Conservation (phyloP, 2,888 invertebrate genomes). For the Epistrophella euchroma region DNA sequence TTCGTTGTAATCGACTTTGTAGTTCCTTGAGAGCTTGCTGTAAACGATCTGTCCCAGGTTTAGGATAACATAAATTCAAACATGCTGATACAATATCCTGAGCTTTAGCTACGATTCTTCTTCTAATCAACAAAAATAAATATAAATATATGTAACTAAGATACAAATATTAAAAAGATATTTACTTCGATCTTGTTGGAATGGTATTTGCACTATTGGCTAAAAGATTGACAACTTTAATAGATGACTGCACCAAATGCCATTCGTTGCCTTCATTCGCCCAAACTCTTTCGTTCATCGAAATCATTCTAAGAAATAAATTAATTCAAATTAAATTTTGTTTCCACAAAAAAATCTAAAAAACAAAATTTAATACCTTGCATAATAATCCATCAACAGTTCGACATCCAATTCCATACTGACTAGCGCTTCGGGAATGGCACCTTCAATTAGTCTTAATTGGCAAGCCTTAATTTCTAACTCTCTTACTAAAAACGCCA, state of each 20-base stretch:
- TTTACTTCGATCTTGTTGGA: constrained; percentile 83
- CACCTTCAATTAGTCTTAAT: constrained; percentile 88
- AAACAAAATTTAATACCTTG: constrained; percentile 81
- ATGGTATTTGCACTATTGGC: constrained; percentile 87
- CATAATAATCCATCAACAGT: constrained; percentile 92
- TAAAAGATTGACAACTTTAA: constrained; percentile 89
- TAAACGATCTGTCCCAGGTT: constrained; percentile 88
- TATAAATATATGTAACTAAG: not conserved
- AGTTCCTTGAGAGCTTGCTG: constrained; percentile 85
- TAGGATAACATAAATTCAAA: constrained; percentile 90
- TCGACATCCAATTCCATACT: constrained; percentile 91
- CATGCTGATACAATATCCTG: constrained; percentile 91
- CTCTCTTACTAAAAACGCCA: constrained; percentile 92
- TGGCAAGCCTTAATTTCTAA: constrained; percentile 91
- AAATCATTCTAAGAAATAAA: constrained; percentile 87
- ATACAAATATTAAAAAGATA: constrained; percentile 37
- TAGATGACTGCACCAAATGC: constrained; percentile 92
- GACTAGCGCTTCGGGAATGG: constrained; percentile 91
- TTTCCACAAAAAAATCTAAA: not conserved
- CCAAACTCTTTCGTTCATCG: constrained; percentile 94
- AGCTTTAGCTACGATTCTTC: constrained; percentile 88
- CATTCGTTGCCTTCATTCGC: constrained; percentile 92
- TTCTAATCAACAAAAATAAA: constrained; percentile 83
- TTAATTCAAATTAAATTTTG: not conserved
- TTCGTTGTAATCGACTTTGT: constrained; percentile 82